Evolutionary conservation across 2,888 invertebrate genomes (phyloP).

Genomic region (Acrobasis suavella): DNA sequence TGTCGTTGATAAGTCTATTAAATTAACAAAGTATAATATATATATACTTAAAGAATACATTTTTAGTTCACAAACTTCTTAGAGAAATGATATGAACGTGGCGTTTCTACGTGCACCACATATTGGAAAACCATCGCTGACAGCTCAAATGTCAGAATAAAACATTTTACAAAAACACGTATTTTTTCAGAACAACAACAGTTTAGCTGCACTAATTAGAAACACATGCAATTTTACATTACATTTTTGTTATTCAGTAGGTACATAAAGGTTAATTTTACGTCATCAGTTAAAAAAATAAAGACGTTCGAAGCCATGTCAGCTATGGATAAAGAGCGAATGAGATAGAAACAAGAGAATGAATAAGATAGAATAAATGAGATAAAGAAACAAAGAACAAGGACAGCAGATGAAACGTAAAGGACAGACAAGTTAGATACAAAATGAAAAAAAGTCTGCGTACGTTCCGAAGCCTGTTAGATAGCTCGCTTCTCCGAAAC

Average conservation of each 20-base stretch:
- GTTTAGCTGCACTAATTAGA: too few species aligned
- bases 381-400: slow-evolving; percentile 31
- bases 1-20: too few species aligned
- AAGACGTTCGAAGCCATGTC: slow-evolving; percentile 13
- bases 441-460: slow-evolving; percentile 68
- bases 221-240: too few species aligned
- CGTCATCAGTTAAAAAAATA: background rate
- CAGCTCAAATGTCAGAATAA: too few species aligned
- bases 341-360: slow-evolving; percentile 3
- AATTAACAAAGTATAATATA: too few species aligned
- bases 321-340: slow-evolving; percentile 5
- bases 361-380: slow-evolving; percentile 27
- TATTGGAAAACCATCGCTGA: too few species aligned
- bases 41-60: too few species aligned
- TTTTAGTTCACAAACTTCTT: too few species aligned
- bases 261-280: background rate
- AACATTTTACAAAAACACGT: too few species aligned
- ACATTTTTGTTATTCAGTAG: too few species aligned
- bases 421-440: slow-evolving; percentile 52
- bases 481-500: slow-evolving; percentile 68
- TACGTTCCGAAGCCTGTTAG: slow-evolving; percentile 75
- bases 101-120: accelerated
- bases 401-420: background rate
- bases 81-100: too few species aligned
- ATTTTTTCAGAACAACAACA: too few species aligned